Base-by-base conservation (phyloP, 2,888 invertebrate genomes). In the Eupithecia abbreviata region DNA sequence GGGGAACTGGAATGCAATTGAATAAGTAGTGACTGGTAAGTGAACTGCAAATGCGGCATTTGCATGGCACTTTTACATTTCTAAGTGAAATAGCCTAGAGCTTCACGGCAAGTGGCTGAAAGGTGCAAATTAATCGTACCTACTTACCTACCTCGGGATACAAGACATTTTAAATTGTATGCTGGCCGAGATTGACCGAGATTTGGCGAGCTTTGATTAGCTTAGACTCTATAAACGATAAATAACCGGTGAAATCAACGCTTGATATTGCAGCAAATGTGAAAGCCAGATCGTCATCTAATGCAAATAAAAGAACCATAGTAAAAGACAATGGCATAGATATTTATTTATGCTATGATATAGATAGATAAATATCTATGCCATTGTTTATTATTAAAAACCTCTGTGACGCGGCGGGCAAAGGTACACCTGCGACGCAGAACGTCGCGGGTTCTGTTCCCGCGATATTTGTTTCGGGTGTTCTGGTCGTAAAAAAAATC, bases 11-110 rank as follows among this genome's bases (percentile, higher is more conserved):
- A 62, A 70, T 72, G 58, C n/a, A 42, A 30, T 30, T 74, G 58
- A 74, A 69, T 77, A 55, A 74, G 69, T 75, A 18, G 47, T n/a
- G 15, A 15, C 18, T 51, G 55, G 69, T 69, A 71, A 71, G 71
- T 55, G 30, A 1, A 30, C 30, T 30, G 30, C 30, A 30, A 30
- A 30, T 30, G 71, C 71, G 3, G 51, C 69, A 69, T 69, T 71
- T 71, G 71, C 49, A 51, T 71, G 41, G 45, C 71, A 55, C 47
- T 69, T 69, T 47, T 18, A 45, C 18, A 47, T 10, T 18, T n/a
- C 47, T n/a, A 49, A 49, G 45, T 30, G 18, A 45, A 68, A 68
- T 68, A 43, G 45, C 15, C 15, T 45, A 45, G 15, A 30, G 18
- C 58, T 58, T 18, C 10, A 58, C 4, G 18, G 10, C 5, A 58